A percentile compares a stretch with the other conserved stretches of the same genome.
These are phyloP conservation scores for Aldabrachelys gigantea DNA, from an alignment of 2,113 vertebrate species.

Conservation along the genomic window DNA sequence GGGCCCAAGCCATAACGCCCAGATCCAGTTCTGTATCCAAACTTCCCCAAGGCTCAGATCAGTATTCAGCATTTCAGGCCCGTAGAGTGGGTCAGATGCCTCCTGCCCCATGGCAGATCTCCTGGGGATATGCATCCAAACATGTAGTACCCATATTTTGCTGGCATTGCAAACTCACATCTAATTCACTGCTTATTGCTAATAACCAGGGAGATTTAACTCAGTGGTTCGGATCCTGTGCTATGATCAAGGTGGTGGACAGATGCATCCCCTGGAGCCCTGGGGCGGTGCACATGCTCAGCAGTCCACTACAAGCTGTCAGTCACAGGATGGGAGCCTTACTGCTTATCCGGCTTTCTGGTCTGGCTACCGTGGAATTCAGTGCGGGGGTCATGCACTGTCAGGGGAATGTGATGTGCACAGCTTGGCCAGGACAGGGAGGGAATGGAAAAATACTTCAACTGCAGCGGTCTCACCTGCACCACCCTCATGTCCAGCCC, in stretches of 20 bases:
- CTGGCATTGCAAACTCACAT: not conserved
- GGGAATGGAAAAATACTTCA: not conserved
- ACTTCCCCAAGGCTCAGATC: not conserved
- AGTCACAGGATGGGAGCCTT: not conserved
- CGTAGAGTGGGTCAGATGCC: not conserved
- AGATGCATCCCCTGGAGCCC: not conserved
- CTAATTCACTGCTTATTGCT: not conserved
- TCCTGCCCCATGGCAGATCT: too few relatives aligned
- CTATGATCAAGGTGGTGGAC: too few relatives aligned
- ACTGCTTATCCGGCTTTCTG: not conserved
- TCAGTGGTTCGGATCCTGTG: not conserved
- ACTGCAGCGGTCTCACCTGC: slow-evolving; percentile 82
- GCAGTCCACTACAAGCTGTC: not conserved
- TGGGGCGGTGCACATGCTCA: not conserved
- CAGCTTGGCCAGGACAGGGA: not conserved
- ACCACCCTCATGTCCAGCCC: slow-evolving; percentile 99
- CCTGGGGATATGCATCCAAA: not conserved
- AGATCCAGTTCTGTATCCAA: not conserved
- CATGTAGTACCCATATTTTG: not conserved
- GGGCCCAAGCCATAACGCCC: not conserved
- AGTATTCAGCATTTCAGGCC: not conserved
- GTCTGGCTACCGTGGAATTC: not conserved
- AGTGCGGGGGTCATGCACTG: not conserved
- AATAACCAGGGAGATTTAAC: not conserved
- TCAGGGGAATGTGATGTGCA: not conserved